Evolutionary conservation across 2,113 vertebrate species (phyloP), one percentile per base, ranked within the genome.

Genomic region (Zonotrichia leucophrys): DNA sequence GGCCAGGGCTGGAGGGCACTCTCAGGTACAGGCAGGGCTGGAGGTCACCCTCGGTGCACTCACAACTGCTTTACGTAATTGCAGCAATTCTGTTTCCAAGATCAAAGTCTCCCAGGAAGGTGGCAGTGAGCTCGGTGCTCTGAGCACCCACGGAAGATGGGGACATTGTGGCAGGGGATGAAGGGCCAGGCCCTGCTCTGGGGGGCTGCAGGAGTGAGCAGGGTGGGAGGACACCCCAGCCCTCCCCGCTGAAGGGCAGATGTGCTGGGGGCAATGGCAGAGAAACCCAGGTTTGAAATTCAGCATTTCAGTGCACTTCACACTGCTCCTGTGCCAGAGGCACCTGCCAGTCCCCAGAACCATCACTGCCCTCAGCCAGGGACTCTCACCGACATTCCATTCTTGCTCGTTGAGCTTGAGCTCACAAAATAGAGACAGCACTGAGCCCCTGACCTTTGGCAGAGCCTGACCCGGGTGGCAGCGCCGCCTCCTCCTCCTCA

Each of bases 321-420:
- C 0, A 0, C 3, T 3, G 21, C 27, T 19, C 22, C 15, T 1
- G 44, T 1, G 6, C 35, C 27, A 20, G 3, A 17, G 21, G 39
- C 8, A 1, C 30, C 15, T 13, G 21, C n/a, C 44, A n/a, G 77
- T 8, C 8, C 15, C 33, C 19, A 8, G 2, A 8, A 25, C 12
- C 33, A 67, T 1, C 6, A 10, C 47, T n/a, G 37, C 39, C 52
- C 23, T 21, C 5, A 13, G 12, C 5, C n/a, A n/a, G n/a, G n/a
- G n/a, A n/a, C 3, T 24, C n/a, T 27, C 2, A 21, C 27, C 15
- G 28, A 2, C 9, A 14, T 22, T 9, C 21, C 1, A 1, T 4
- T 15, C 19, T 4, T 23, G 31, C 20, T n/a, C 1, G 8, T 2
- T 28, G 20, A 22, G 47, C 24, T 18, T 6, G 17, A 64, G 18